phyloP scores from a whole-genome alignment of 2,888 invertebrate species.

The Hermaeophaga mercurialis region DNA sequence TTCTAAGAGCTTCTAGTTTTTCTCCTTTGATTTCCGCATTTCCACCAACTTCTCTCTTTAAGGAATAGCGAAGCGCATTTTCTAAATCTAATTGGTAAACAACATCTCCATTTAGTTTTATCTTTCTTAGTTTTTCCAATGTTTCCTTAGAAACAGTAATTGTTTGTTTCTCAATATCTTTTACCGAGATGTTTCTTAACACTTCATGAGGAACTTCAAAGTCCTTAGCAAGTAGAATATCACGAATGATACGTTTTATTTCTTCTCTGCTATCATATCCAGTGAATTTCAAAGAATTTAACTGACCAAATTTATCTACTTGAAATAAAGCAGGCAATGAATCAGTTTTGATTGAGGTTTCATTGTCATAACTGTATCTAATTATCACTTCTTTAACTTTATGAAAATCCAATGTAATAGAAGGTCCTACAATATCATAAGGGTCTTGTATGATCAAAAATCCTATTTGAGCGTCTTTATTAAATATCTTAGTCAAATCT shows the following conservation, averaged over 20 bases:
- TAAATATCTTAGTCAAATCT: conserved; percentile 52
- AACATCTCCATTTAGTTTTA: conserved; percentile 60
- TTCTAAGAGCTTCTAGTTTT: conserved; percentile 72
- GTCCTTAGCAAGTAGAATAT: conserved; percentile 57
- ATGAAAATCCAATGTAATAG: conserved; percentile 70
- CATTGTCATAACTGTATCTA: conserved; percentile 61
- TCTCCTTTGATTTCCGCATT: conserved; percentile 73
- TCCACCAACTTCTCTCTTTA: conserved; percentile 83
- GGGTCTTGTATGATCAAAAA: conserved; percentile 71
- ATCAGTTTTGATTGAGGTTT: conserved; percentile 59
- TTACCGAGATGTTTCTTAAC: background rate
- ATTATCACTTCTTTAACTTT: conserved; percentile 64
- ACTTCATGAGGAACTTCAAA: conserved; percentile 42
- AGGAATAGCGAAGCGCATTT: conserved; percentile 73
- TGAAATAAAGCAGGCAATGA: conserved; percentile 64
- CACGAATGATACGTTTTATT: conserved; percentile 60
- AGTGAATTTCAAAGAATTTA: conserved; percentile 41
- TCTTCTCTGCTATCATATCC: conserved; percentile 28
- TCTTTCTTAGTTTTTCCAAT: conserved; percentile 48
- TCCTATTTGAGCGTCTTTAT: conserved; percentile 61
- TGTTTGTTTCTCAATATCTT: background rate
- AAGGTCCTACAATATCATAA: conserved; percentile 66
- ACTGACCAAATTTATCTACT: conserved; percentile 52
- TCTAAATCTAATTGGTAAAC: conserved; percentile 89
- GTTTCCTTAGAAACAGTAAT: conserved; percentile 36